Evolutionary conservation across 2,888 invertebrate genomes (phyloP), one percentile per base, ranked within the genome.

Genomic region (Aleiodes testaceus): DNA sequence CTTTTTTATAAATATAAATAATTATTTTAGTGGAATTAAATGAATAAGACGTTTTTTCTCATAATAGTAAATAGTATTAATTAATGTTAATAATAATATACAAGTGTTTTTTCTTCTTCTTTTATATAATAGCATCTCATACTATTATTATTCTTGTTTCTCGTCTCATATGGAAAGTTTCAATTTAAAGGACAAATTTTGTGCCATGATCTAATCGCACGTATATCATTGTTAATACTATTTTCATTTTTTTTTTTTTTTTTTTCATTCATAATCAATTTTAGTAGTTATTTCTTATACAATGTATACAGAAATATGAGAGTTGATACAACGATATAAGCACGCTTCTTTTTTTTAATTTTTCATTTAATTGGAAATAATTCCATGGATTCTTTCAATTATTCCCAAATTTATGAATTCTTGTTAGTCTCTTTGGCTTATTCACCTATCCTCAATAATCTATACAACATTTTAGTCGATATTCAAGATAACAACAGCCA

Each of bases 401-500:
- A 59, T 53, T 44, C 22, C 20, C 30, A 9, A 16, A 7, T 20
- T 52, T 52, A 36, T 16, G 36, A 65, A 49, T 59, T 49, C 14
- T 66, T 11, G 55, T 47, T n/a, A 59, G 18, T 59, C 55, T 53
- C 71, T 61, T 55, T 22, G 45, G 66, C 66, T 52, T 69, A 52
- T 53, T 66, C 67, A 61, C 52, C 69, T 65, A 71, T 67, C 52
- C 65, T 65, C 70, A 70, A 74, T 74, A 73, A 30, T 75, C 74
- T 76, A 75, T 73, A 78, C 76, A 76, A 75, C 76, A 75, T 71
- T 69, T 72, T 77, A 77, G 72, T 78, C 72, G 77, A 75, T 75
- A 77, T 74, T 76, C 74, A 76, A 74, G 75, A 75, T 79, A 78
- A 77, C 76, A 79, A 79, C 78, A 79, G 77, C 78, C 77, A 78